Conservation (phyloP, 1,140 invertebrate genomes). For the Trachymyrmex cornetzi region DNA sequence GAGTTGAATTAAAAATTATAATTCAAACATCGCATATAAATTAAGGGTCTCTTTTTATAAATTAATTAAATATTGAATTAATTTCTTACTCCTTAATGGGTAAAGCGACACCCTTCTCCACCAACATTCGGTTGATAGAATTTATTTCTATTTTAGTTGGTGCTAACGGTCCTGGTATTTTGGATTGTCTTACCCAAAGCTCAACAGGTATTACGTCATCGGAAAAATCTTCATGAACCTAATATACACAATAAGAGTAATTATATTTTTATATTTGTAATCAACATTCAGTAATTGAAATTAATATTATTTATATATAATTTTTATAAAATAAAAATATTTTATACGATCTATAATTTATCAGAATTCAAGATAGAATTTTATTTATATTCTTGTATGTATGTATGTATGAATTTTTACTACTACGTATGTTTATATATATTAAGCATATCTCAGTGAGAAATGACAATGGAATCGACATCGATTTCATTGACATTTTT, state of each 20-base stretch:
- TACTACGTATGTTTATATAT: neutral
- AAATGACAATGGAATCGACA: no score
- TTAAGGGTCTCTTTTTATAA: neutral
- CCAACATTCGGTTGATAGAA: slow-evolving; percentile 87
- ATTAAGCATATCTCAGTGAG: no score
- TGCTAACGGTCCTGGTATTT: slow-evolving; percentile 84
- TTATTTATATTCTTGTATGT: neutral
- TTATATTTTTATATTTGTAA: neutral
- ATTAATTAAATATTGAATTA: neutral
- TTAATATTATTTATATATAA: neutral
- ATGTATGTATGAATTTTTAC: neutral
- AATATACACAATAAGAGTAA: neutral
- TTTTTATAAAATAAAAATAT: slow-evolving; percentile 2
- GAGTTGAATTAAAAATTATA: slow-evolving; percentile 14
- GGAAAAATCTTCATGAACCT: slow-evolving; percentile 40
- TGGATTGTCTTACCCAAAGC: slow-evolving; percentile 86
- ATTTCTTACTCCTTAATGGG: slow-evolving; percentile 83
- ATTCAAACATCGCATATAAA: slow-evolving; percentile 26
- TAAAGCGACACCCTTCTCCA: slow-evolving; percentile 87
- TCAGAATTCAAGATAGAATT: neutral
- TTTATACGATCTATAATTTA: neutral
- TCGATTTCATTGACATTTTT: no score
- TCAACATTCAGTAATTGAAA: neutral
- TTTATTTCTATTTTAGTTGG: slow-evolving; percentile 86
- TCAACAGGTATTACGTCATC: slow-evolving; percentile 86